Base-by-base conservation (phyloP, 2,797 vertebrate species). In the Benthosema pterotum region DNA sequence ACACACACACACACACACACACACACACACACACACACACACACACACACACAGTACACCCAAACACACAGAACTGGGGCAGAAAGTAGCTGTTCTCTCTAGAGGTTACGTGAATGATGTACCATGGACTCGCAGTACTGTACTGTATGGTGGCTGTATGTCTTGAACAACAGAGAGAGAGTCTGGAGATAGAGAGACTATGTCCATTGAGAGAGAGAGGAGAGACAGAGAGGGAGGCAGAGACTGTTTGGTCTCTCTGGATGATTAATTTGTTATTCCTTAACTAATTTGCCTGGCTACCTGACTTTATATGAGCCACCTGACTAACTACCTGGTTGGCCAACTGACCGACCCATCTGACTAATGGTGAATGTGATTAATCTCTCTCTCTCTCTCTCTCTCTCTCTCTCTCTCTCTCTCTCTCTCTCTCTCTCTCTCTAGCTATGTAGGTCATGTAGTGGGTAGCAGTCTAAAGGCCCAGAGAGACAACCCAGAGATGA, bases 401-500 rank as follows among this genome's bases (percentile, higher is more conserved):
- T 32, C 14, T 42, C 42, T 17, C 15, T 16, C n/a, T 43, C 47
- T 69, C 53, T 70, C 25, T 57, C 79, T 48, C 67, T 74, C 50
- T 69, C 42, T 68, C 55, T 80, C 8, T 55, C 11, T 11, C 52
- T 28, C 43, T 67, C 14, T 77, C 15, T 58, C 42, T 67, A 96
- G 95, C 79, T 95, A 96, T 67, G 91, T 92, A 71, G 93, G 90
- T 80, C 89, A 75, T 65, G 89, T 95, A 79, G 93, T 94, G 75
- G 92, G 91, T 71, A 95, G 84, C 57, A 92, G 92, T 71, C 80
- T 95, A 61, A 93, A 94, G 71, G 93, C 92, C 71, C 95, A 96
- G 87, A 88, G 79, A 79, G 92, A 93, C 57, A 97, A 97, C 74
- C 94, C 94, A 1, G 95, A 96, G 87, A 86, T 95, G 81, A 92